These are phyloP conservation scores for Heliconius hortense DNA, from an alignment of 2,888 invertebrate species.

Conservation along the genomic window DNA sequence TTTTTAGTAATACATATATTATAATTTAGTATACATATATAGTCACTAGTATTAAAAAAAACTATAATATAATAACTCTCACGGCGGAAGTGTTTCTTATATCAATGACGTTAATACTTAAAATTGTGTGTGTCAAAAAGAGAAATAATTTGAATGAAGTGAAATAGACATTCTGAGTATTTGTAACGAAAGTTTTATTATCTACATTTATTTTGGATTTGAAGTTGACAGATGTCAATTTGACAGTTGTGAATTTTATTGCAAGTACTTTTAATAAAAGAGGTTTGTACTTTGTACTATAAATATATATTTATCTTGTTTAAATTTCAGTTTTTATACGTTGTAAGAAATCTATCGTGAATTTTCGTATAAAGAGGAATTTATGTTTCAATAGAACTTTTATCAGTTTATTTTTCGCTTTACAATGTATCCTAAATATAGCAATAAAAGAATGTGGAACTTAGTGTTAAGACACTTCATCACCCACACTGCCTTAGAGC, in stretches of 20 bases:
- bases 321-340: background rate
- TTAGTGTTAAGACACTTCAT: no score
- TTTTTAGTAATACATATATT: background rate
- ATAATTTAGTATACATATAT: background rate
- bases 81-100: conserved; percentile 13
- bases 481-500: no score
- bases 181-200: conserved; percentile 6
- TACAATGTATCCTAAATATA: no score
- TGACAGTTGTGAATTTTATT: conserved; percentile 3
- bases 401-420: no score
- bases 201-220: background rate
- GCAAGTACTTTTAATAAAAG: background rate
- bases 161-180: background rate
- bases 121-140: conserved; percentile 11
- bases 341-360: no score
- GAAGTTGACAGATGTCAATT: background rate
- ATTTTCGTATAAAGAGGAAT: no score
- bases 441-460: no score
- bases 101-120: conserved; percentile 7
- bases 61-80: background rate
- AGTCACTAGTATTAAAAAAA: conserved; percentile 3
- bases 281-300: background rate
- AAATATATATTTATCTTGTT: background rate
- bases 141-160: background rate
- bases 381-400: no score